A percentile compares a stretch with the other conserved stretches of the same genome.
phyloP scores from a whole-genome alignment of 2,113 vertebrate species.

The Typhlomys cinereus region DNA sequence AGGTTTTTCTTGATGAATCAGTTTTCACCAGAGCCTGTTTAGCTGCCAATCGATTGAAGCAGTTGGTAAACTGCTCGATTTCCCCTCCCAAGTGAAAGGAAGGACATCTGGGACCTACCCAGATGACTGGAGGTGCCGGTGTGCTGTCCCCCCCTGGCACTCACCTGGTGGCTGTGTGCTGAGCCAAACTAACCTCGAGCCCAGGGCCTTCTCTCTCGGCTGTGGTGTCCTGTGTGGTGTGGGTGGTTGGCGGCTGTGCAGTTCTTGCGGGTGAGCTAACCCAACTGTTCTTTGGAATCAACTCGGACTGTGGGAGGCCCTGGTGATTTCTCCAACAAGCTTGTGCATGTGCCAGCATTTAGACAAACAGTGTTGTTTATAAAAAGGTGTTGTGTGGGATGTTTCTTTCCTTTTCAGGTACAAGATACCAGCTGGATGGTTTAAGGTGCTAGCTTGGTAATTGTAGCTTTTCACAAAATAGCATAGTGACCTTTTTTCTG shows the following conservation, averaged over 20 bases:
- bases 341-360: neutral
- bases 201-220: constrained; percentile 69
- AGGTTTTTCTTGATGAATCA: constrained; percentile 44
- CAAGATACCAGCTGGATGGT: neutral
- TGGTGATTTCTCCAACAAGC: constrained; percentile 70
- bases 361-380: constrained; percentile 34
- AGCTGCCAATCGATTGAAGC: constrained; percentile 20
- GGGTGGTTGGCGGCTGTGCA: constrained; percentile 69
- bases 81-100: neutral
- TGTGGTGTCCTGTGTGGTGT: constrained; percentile 69
- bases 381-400: constrained; percentile 2
- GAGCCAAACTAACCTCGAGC: constrained; percentile 74
- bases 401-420: constrained; percentile 32
- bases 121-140: constrained; percentile 26
- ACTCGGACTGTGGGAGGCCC: constrained; percentile 61
- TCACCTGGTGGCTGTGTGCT: neutral
- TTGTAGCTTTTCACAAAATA: neutral
- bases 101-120: neutral
- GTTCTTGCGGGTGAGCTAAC: constrained; percentile 79
- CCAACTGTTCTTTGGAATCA: constrained; percentile 80
- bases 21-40: constrained; percentile 34
- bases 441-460: neutral
- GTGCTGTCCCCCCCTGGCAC: neutral
- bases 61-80: neutral
- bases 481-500: neutral